A percentile compares a stretch with the other conserved stretches of the same genome.
These are phyloP conservation scores for Chironomus riparius DNA, from an alignment of 2,888 invertebrate species.

Conservation along the genomic window DNA sequence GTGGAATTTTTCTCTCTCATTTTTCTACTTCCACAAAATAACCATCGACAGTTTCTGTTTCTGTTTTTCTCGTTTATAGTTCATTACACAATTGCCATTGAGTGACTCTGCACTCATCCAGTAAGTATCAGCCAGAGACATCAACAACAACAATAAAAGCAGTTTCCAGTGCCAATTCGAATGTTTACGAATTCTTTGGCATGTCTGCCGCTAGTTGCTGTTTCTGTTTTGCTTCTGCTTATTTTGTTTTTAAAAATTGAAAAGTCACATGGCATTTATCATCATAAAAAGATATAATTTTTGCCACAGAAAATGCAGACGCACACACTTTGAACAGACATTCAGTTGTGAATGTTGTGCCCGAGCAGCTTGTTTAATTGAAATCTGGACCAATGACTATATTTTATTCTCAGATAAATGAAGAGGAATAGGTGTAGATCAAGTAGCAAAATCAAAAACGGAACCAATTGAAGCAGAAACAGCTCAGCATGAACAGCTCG, in stretches of 20 bases:
- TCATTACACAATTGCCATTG: slow-evolving; percentile 12
- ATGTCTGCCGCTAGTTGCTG: background rate
- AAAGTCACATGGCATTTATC: background rate
- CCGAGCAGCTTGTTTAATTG: no score
- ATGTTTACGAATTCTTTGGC: background rate
- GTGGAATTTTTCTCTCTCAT: background rate
- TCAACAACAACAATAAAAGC: background rate
- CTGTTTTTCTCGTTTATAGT: slow-evolving; percentile 6
- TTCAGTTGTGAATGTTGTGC: background rate
- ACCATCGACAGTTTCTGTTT: background rate
- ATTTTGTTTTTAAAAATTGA: background rate
- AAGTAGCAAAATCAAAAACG: no score
- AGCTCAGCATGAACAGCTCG: no score
- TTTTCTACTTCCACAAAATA: background rate
- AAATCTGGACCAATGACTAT: background rate
- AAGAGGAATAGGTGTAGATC: no score
- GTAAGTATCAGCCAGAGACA: background rate
- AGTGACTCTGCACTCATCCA: background rate
- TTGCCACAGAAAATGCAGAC: no score
- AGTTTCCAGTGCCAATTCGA: background rate
- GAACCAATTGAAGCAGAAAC: no score
- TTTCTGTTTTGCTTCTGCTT: background rate
- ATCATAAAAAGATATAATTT: no score
- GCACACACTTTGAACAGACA: background rate
- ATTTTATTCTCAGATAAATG: no score